phyloP scores from a whole-genome alignment of 2,797 vertebrate species.

The Benthosema pterotum region DNA sequence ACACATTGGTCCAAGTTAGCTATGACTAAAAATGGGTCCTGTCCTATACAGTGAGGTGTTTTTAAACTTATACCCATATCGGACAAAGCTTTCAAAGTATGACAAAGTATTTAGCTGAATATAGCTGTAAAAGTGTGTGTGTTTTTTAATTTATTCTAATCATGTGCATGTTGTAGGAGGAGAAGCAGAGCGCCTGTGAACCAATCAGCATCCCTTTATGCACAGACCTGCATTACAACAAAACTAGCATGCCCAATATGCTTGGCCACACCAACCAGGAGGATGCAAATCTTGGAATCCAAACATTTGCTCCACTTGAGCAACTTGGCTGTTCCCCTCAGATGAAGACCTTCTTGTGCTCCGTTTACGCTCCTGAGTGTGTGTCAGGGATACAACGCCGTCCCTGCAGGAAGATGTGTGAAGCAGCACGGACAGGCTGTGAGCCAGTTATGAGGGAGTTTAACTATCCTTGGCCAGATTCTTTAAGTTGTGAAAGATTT shows the following conservation, averaged over 20 bases:
- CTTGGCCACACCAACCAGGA: slow-evolving; percentile 1
- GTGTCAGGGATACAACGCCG: slow-evolving; percentile 45
- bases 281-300: slow-evolving; percentile 44
- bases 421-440: slow-evolving; percentile 56
- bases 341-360: slow-evolving; percentile 64
- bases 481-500: slow-evolving; percentile 59
- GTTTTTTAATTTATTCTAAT: too few relatives aligned
- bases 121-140: too few relatives aligned
- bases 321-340: slow-evolving; percentile 44
- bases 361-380: slow-evolving; percentile 66
- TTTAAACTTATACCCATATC: too few relatives aligned
- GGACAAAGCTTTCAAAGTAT: too few relatives aligned
- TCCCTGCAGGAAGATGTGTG: slow-evolving; percentile 69
- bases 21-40: too few relatives aligned
- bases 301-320: slow-evolving; percentile 56
- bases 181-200: slow-evolving; percentile 52
- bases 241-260: not conserved
- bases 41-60: too few relatives aligned
- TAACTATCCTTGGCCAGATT: slow-evolving; percentile 59
- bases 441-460: slow-evolving; percentile 43
- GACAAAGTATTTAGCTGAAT: too few relatives aligned
- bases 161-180: slow-evolving; percentile 22
- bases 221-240: too few relatives aligned
- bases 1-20: too few relatives aligned
- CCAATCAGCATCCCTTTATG: slow-evolving; percentile 54